phyloP scores from a whole-genome alignment of 2,113 vertebrate species.

The Myotis davidii region DNA sequence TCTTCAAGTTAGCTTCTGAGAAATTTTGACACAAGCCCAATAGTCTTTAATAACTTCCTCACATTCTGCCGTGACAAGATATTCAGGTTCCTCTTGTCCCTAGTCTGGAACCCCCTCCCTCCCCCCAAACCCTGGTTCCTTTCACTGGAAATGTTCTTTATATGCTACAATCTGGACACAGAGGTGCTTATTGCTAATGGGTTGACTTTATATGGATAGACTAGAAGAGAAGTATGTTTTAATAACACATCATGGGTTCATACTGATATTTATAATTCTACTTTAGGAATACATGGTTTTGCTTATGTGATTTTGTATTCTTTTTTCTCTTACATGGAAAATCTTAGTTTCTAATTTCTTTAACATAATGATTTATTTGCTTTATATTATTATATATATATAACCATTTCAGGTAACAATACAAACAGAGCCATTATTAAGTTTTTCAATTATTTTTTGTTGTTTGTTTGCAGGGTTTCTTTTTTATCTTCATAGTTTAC shows the following conservation, averaged over 20 bases:
- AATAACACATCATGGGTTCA: not conserved
- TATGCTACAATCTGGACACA: not conserved
- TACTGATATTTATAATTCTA: not conserved
- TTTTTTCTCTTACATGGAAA: not conserved
- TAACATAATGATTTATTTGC: not conserved
- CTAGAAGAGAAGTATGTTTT: not conserved
- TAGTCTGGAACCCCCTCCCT: not conserved
- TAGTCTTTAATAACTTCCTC: not conserved
- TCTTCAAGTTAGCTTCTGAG: not conserved
- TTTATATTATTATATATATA: not conserved
- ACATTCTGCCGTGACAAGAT: not conserved
- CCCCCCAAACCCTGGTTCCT: not conserved
- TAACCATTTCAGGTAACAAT: not conserved
- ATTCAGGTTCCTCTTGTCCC: not conserved
- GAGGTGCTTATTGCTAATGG: not conserved
- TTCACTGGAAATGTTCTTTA: slow-evolving; percentile 20
- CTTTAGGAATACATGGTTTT: not conserved
- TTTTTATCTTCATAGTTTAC: not conserved
- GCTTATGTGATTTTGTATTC: not conserved
- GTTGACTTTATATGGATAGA: not conserved
- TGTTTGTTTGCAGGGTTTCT: not conserved
- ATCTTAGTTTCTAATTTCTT: not conserved
- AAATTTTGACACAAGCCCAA: not conserved
- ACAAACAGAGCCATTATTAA: not conserved
- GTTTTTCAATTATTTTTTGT: not conserved